Conservation (phyloP, 2,797 vertebrate genomes). For the Sebastes steindachneri region DNA sequence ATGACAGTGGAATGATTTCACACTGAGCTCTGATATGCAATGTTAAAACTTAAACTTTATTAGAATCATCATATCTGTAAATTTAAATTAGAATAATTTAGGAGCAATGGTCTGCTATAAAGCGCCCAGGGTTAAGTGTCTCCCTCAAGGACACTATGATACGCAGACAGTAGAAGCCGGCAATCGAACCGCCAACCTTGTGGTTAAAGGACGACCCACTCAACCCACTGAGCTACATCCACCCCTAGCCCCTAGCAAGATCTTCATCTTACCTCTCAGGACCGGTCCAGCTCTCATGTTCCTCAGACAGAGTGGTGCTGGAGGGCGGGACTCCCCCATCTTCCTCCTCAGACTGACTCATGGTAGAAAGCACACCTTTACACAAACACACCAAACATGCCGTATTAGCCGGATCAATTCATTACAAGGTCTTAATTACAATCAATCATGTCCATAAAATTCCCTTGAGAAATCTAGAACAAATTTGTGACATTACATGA, state of each 20-base stretch:
- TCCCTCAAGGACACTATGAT: too few relatives aligned
- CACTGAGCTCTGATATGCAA: neutral
- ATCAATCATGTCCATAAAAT: neutral
- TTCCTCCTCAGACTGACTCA: constrained; percentile 8
- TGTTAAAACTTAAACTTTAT: neutral
- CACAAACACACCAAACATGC: neutral
- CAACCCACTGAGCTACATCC: neutral
- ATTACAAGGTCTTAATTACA: neutral
- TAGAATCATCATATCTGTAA: too few relatives aligned
- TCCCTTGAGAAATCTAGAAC: accelerated
- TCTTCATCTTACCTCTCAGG: neutral
- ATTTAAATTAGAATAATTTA: too few relatives aligned
- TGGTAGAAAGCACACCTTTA: neutral
- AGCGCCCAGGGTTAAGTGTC: too few relatives aligned
- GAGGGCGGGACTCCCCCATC: neutral
- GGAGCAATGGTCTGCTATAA: too few relatives aligned
- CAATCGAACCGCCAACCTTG: too few relatives aligned
- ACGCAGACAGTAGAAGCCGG: too few relatives aligned
- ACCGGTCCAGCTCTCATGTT: neutral
- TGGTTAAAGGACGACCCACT: too few relatives aligned
- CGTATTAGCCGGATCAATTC: neutral
- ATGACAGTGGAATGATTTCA: too few relatives aligned
- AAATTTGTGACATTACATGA: neutral
- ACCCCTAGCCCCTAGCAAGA: neutral
- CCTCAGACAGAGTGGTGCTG: neutral